These are phyloP conservation scores for Clinocottus analis DNA, from an alignment of 2,113 vertebrate species.

Conservation along the genomic window DNA sequence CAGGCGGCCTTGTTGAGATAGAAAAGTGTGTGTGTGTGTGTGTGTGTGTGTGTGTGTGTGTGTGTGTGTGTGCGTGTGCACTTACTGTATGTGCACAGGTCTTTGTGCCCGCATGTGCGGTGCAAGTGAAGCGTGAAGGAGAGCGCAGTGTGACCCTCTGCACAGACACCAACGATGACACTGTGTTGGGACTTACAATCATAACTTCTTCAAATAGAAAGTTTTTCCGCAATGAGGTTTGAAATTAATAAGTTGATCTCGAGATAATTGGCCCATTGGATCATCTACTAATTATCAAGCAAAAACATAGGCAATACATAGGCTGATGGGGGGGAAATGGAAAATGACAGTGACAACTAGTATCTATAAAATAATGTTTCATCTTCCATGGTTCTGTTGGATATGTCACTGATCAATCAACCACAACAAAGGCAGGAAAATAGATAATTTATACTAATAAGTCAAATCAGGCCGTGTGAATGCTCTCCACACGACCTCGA, in stretches of 20 bases:
- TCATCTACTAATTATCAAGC: background rate
- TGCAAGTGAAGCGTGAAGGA: constrained; percentile 41
- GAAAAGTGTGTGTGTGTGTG: background rate
- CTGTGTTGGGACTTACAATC: background rate
- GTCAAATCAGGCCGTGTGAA: background rate
- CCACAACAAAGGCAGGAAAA: constrained; percentile 5
- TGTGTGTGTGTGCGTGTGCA: background rate
- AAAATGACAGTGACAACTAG: too few relatives aligned
- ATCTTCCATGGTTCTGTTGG: too few relatives aligned
- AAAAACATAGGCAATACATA: constrained; percentile 13
- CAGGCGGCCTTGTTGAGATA: too few relatives aligned
- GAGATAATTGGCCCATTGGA: background rate
- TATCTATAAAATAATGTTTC: background rate
- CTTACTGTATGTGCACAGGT: constrained; percentile 1
- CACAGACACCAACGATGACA: constrained; percentile 34
- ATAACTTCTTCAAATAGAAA: background rate
- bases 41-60: background rate
- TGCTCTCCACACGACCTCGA: background rate
- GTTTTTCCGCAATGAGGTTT: background rate
- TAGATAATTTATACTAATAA: background rate
- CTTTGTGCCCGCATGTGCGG: constrained; percentile 22
- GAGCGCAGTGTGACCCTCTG: constrained; percentile 30
- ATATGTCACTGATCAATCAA: background rate
- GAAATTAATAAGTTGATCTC: background rate
- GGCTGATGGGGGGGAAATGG: too few relatives aligned